Conservation (phyloP, 2,113 vertebrate species). For the Nesogale talazaci region DNA sequence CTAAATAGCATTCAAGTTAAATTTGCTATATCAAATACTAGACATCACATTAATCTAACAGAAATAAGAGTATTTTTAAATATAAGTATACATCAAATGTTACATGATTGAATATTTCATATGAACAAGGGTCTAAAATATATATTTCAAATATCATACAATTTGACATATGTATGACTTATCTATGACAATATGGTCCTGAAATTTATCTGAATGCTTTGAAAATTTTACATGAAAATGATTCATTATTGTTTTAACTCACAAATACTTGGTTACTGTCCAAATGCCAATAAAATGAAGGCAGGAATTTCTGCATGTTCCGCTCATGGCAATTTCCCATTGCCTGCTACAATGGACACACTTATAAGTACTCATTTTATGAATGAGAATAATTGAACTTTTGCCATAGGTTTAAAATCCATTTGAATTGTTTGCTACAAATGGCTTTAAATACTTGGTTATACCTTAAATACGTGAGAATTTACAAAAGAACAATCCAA, state of each 20-base stretch:
- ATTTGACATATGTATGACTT: not conserved
- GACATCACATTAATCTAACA: not conserved
- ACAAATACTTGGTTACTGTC: not conserved
- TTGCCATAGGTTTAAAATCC: not conserved
- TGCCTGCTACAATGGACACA: not conserved
- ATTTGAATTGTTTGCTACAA: not conserved
- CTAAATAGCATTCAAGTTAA: not conserved
- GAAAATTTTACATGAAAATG: not conserved
- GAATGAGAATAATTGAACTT: slow-evolving; percentile 1
- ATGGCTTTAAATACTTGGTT: not conserved
- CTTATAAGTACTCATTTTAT: not conserved
- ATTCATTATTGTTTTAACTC: not conserved
- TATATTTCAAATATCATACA: not conserved
- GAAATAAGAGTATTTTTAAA: not conserved
- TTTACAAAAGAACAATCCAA: not conserved
- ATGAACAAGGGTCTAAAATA: not conserved
- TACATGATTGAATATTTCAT: not conserved
- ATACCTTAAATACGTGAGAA: not conserved
- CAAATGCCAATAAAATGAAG: not conserved
- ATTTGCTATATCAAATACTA: not conserved
- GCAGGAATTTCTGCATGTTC: not conserved
- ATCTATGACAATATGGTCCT: not conserved
- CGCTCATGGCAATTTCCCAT: not conserved
- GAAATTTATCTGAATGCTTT: not conserved
- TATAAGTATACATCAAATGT: not conserved